Percentiles rank a stretch among this genome's conserved stretches.
Evolutionary conservation across 2,888 invertebrate species (phyloP).

Genomic region (Tetragonula carbonaria): DNA sequence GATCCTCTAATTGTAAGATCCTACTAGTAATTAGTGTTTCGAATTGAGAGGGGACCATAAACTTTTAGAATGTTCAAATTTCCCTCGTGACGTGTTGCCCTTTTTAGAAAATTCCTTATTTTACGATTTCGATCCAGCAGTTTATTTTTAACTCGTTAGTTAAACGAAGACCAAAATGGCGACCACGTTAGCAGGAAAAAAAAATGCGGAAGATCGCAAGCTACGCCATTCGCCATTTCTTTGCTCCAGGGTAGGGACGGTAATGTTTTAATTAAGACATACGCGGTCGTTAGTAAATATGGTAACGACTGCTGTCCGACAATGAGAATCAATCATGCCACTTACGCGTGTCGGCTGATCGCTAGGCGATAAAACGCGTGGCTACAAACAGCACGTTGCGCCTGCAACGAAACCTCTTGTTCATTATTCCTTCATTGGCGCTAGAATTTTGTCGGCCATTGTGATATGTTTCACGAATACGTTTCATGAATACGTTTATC

Average conservation of each 20-base stretch:
- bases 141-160: neutral
- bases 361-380: slow-evolving; percentile 65
- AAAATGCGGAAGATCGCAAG: slow-evolving; percentile 39
- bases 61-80: neutral
- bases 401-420: slow-evolving; percentile 51
- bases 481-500: neutral
- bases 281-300: slow-evolving; percentile 73
- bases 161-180: slow-evolving; percentile 24
- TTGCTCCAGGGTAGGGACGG: slow-evolving; percentile 53
- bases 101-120: neutral
- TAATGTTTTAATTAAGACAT: slow-evolving; percentile 77
- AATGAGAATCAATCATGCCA: slow-evolving; percentile 78
- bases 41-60: neutral
- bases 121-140: neutral
- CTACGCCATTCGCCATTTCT: slow-evolving; percentile 52
- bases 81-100: neutral
- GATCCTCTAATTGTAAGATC: neutral
- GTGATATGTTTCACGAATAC: neutral
- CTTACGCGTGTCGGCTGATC: slow-evolving; percentile 70
- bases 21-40: neutral
- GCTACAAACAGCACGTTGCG: slow-evolving; percentile 34
- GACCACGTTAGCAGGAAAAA: neutral
- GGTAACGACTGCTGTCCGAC: slow-evolving; percentile 70
- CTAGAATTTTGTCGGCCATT: slow-evolving; percentile 19
- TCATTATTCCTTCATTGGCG: slow-evolving; percentile 34